Percentiles rank a stretch among this genome's conserved stretches.
These are phyloP conservation scores for Dynastes grantii DNA, from an alignment of 2,888 invertebrate genomes.

Conservation along the genomic window DNA sequence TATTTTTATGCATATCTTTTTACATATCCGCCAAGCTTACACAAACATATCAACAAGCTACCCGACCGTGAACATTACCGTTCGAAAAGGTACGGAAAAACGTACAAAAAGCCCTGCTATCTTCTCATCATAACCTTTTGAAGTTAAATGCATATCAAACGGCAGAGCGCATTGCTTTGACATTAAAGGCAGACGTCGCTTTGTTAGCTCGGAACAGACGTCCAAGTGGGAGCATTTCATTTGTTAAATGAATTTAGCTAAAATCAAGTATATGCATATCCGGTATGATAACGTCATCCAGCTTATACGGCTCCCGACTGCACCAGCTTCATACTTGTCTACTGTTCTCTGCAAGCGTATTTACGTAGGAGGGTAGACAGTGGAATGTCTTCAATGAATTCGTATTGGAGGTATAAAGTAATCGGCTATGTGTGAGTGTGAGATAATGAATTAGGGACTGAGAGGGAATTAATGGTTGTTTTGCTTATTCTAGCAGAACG, in stretches of 20 bases:
- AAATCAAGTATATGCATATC: conserved; percentile 35
- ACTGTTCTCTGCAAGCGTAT: not conserved
- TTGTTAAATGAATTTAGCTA: conserved; percentile 41
- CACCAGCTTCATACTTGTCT: not conserved
- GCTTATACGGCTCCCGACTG: not conserved
- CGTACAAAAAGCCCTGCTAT: conserved; percentile 28
- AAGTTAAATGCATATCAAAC: conserved; percentile 45
- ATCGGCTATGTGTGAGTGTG: too few species aligned
- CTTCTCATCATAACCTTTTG: conserved; percentile 46
- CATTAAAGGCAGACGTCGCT: conserved; percentile 43
- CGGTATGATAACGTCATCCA: not conserved
- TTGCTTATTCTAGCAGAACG: too few species aligned
- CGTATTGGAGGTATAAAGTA: too few species aligned
- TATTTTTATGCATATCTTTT: not conserved
- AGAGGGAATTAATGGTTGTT: too few species aligned
- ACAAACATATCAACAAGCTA: conserved; percentile 22
- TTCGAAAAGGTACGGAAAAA: conserved; percentile 24
- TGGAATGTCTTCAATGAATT: too few species aligned
- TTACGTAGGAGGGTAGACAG: too few species aligned
- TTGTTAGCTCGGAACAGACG: conserved; percentile 35
- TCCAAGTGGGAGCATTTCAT: conserved; percentile 40
- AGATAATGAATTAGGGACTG: too few species aligned
- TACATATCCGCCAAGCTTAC: not conserved
- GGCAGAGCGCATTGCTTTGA: conserved; percentile 42
- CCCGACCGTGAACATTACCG: not conserved